Evolutionary conservation across 2,888 invertebrate species (phyloP).

Genomic region (Nephrocerus scutellatus): DNA sequence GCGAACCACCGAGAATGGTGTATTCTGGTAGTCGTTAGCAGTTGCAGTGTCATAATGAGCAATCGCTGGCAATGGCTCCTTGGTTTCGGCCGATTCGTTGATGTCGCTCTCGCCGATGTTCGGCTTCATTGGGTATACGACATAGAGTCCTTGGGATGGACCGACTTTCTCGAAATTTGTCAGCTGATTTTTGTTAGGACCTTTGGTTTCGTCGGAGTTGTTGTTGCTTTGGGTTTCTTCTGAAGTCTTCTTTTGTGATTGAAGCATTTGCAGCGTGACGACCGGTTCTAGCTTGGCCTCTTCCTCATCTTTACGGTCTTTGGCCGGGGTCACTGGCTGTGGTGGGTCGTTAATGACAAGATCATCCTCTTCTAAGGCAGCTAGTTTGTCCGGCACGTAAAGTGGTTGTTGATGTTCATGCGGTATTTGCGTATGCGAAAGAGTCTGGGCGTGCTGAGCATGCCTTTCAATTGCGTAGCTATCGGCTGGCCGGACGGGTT

Average conservation of each 20-base stretch:
- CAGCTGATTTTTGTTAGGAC: constrained; percentile 17
- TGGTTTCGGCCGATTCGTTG: constrained; percentile 20
- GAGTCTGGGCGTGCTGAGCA: constrained; percentile 23
- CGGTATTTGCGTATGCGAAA: too few relatives aligned
- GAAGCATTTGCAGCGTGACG: constrained; percentile 64
- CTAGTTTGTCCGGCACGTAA: constrained; percentile 26
- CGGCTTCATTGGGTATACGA: constrained; percentile 32
- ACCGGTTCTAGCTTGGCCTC: constrained; percentile 50
- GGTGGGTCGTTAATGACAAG: constrained; percentile 48
- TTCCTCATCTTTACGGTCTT: constrained; percentile 29
- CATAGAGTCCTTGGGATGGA: constrained; percentile 29
- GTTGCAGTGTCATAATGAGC: constrained; percentile 27
- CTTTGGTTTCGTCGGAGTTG: constrained; percentile 36
- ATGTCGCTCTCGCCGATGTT: constrained; percentile 8
- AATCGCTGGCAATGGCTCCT: constrained; percentile 25
- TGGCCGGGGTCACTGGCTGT: constrained; percentile 37
- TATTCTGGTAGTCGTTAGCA: constrained; percentile 45
- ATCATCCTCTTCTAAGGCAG: constrained; percentile 46
- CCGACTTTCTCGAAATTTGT: not conserved
- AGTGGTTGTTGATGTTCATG: constrained; percentile 25
- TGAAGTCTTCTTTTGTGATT: constrained; percentile 48
- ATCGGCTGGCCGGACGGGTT: constrained; percentile 28
- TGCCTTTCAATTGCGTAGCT: constrained; percentile 34
- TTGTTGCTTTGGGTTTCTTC: constrained; percentile 38
- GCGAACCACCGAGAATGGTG: constrained; percentile 45